phyloP scores from a whole-genome alignment of 2,113 vertebrate species.

The Hyperoodon ampullatus region DNA sequence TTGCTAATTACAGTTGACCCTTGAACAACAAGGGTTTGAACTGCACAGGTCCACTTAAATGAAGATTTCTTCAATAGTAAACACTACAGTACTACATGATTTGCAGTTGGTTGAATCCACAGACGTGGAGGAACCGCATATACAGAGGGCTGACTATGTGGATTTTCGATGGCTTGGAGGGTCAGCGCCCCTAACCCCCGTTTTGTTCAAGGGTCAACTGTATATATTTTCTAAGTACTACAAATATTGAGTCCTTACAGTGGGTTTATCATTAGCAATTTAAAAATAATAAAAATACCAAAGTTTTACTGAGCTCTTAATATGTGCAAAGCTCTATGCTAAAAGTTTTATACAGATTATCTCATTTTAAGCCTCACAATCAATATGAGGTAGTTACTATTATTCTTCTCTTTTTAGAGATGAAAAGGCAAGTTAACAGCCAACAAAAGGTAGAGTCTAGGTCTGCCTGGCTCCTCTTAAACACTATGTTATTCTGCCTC shows the following conservation, averaged over 20 bases:
- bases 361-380: neutral
- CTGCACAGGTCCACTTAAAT: neutral
- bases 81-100: neutral
- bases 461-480: neutral
- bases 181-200: neutral
- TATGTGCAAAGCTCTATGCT: neutral
- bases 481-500: neutral
- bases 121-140: neutral
- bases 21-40: neutral
- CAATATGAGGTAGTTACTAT: neutral
- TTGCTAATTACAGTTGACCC: neutral
- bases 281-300: constrained; percentile 16
- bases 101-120: neutral
- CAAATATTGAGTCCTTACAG: neutral
- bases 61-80: neutral
- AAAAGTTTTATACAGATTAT: neutral
- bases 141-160: neutral
- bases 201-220: neutral
- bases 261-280: neutral
- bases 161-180: neutral
- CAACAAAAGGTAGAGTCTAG: neutral
- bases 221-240: neutral
- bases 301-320: neutral
- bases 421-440: neutral
- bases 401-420: constrained; percentile 2